These are phyloP conservation scores for Kryptolebias marmoratus DNA, from an alignment of 2,113 vertebrate genomes.

Conservation along the genomic window DNA sequence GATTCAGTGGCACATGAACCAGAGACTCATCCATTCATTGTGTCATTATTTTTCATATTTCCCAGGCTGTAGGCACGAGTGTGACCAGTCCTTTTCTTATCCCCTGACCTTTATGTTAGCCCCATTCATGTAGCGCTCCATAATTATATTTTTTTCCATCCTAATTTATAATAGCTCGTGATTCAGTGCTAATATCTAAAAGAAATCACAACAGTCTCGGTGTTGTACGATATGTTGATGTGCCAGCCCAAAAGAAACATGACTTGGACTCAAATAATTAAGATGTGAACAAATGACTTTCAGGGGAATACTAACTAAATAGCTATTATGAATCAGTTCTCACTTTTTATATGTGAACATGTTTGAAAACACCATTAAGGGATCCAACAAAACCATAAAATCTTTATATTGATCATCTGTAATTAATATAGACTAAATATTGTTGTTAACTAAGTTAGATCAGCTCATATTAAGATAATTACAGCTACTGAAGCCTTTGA, in stretches of 20 bases:
- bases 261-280: conserved; percentile 37
- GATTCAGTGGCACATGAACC: background rate
- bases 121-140: conserved; percentile 1
- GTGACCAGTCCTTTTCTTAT: conserved; percentile 1
- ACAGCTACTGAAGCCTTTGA: background rate
- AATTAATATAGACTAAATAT: background rate
- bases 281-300: conserved; percentile 33
- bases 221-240: conserved; percentile 17
- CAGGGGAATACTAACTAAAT: conserved; percentile 26
- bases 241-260: conserved; percentile 7
- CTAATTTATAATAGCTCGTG: conserved; percentile 3
- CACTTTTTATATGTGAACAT: background rate
- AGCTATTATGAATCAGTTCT: background rate
- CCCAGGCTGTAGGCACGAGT: background rate
- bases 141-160: background rate
- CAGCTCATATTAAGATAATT: conserved; percentile 11
- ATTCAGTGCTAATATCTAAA: conserved; percentile 16
- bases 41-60: conserved; percentile 23
- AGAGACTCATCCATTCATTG: conserved; percentile 9
- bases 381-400: background rate
- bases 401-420: background rate
- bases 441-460: background rate
- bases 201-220: background rate
- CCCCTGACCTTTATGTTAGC: background rate
- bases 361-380: background rate